Percentiles rank a stretch among this genome's conserved stretches.
These are phyloP conservation scores for Leptinotarsa peninsularis DNA, from an alignment of 2,888 invertebrate species.

Conservation along the genomic window DNA sequence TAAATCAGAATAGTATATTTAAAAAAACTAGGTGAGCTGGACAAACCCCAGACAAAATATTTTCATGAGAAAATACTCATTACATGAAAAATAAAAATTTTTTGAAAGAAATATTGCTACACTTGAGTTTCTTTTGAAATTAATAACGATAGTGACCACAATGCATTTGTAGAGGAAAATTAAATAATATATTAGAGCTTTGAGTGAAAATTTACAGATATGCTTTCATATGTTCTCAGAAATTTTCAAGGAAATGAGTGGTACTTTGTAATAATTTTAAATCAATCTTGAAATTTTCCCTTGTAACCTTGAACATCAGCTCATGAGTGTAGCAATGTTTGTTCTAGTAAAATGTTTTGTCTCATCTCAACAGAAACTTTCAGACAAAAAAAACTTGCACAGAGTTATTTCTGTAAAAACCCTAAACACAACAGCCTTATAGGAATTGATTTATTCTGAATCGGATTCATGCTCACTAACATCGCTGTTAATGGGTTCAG, in stretches of 20 bases:
- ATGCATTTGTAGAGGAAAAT: too few species aligned
- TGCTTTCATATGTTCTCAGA: too few species aligned
- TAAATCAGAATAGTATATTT: background rate
- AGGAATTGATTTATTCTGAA: slow-evolving; percentile 9
- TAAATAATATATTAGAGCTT: too few species aligned
- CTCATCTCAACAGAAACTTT: background rate
- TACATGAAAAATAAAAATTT: background rate
- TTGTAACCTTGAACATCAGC: background rate
- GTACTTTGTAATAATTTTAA: too few species aligned
- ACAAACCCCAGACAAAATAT: background rate
- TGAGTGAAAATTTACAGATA: too few species aligned
- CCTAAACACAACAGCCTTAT: background rate
- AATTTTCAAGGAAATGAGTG: too few species aligned
- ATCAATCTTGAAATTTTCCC: background rate
- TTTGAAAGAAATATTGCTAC: background rate
- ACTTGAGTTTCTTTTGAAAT: background rate
- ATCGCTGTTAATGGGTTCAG: background rate
- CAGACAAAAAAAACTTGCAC: background rate
- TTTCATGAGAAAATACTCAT: background rate
- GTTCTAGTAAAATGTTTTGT: background rate
- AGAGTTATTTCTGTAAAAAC: background rate
- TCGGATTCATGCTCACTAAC: background rate
- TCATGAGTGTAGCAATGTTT: background rate
- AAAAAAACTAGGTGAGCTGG: background rate
- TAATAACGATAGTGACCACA: background rate